Conservation (phyloP, 2,797 vertebrate genomes). For the Rhabdomys pumilio region DNA sequence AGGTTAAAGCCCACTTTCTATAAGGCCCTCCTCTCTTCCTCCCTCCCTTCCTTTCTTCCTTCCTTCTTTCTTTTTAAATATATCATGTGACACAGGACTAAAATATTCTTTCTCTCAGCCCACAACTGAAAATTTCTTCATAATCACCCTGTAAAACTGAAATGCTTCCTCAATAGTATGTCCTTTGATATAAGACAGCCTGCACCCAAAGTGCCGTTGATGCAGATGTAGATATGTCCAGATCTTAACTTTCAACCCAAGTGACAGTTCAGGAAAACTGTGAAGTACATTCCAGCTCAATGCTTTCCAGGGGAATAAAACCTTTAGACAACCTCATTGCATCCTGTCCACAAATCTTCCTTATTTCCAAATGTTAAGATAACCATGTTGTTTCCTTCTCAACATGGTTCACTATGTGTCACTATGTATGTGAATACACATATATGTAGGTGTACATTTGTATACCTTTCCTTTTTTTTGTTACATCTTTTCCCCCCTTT, state of each 20-base stretch:
- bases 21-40: not conserved
- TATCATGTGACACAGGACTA: not conserved
- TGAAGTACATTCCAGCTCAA: not conserved
- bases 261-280: not conserved
- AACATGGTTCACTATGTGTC: too few relatives aligned
- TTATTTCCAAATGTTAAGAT: not conserved
- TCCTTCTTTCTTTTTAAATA: not conserved
- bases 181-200: not conserved
- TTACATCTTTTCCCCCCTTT: not conserved
- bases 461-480: not conserved
- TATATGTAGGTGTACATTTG: not conserved
- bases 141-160: not conserved
- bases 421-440: not conserved
- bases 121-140: not conserved
- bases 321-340: not conserved
- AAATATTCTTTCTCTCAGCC: not conserved
- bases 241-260: not conserved
- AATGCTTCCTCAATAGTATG: not conserved
- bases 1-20: not conserved
- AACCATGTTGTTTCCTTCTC: not conserved
- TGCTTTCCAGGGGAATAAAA: not conserved
- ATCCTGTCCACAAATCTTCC: not conserved
- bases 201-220: not conserved
- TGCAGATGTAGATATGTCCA: not conserved
- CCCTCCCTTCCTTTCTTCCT: too few relatives aligned